phyloP scores from a whole-genome alignment of 2,888 invertebrate species.

The Latrodectus hesperus region DNA sequence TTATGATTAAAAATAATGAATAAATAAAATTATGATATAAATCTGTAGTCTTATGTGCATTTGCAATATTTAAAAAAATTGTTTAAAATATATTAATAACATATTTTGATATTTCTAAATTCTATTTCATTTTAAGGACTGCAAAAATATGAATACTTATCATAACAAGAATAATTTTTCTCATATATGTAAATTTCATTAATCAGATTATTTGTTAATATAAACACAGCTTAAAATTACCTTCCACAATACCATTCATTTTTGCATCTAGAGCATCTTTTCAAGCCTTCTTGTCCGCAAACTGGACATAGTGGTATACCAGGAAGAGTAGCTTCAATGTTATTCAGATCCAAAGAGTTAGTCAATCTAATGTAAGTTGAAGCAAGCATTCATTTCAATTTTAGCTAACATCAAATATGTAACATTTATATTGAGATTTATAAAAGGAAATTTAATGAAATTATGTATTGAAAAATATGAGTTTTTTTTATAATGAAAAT shows the following conservation, averaged over 20 bases:
- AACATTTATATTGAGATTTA: too few species aligned
- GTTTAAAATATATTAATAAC: neutral
- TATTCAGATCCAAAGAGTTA: conserved; percentile 44
- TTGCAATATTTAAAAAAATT: neutral
- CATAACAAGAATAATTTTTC: neutral
- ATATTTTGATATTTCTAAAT: neutral
- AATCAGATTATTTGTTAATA: too few species aligned
- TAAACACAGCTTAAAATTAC: conserved; percentile 8
- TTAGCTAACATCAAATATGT: too few species aligned
- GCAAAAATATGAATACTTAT: too few species aligned
- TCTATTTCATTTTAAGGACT: neutral
- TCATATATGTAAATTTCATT: neutral
- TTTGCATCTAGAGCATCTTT: conserved; percentile 55
- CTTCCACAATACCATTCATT: conserved; percentile 65
- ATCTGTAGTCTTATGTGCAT: neutral
- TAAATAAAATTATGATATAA: too few species aligned
- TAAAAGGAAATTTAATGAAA: too few species aligned
- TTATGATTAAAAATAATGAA: too few species aligned
- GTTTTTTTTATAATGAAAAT: too few species aligned
- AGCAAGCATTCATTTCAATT: too few species aligned
- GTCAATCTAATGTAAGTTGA: conserved; percentile 18
- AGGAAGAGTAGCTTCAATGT: conserved; percentile 52
- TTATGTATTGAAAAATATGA: too few species aligned
- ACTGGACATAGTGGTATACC: conserved; percentile 38
- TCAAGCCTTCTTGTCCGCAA: conserved; percentile 31